Evolutionary conservation across 1,140 invertebrate genomes (phyloP).

Genomic region (Metopolophium dirhodum): DNA sequence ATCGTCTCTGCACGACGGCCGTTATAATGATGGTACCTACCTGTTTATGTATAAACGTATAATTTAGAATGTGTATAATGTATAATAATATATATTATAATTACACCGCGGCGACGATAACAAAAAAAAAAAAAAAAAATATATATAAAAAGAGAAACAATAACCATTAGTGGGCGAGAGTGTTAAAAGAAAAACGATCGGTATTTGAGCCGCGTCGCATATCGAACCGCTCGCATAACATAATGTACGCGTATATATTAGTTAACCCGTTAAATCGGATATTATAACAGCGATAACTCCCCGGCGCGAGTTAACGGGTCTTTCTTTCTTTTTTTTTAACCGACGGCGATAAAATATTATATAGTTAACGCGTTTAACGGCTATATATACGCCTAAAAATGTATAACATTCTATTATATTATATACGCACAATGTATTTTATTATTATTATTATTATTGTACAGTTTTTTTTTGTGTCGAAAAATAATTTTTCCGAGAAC

Average conservation of each 20-base stretch:
- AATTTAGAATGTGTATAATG: neutral
- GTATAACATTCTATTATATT: neutral
- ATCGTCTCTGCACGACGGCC: neutral
- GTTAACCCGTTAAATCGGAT: constrained; percentile 28
- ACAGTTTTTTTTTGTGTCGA: neutral
- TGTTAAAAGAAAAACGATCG: constrained; percentile 49
- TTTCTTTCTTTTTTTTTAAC: neutral
- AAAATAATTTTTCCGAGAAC: neutral
- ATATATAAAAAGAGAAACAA: neutral
- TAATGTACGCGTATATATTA: neutral
- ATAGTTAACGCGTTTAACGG: neutral
- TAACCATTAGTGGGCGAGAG: constrained; percentile 20
- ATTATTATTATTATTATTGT: neutral
- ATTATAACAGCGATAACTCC: constrained; percentile 4
- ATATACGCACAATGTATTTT: neutral
- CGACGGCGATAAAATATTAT: constrained; percentile 1
- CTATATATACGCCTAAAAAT: neutral
- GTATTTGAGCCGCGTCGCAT: neutral
- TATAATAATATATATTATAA: constrained; percentile 17
- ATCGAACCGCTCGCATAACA: neutral
- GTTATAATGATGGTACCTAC: neutral
- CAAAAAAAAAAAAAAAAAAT: neutral
- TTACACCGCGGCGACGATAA: neutral
- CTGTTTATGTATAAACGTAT: neutral
- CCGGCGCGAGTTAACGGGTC: neutral